Percentiles rank a stretch among this genome's conserved stretches.
These are phyloP conservation scores for Struthidea cinerea DNA, from an alignment of 2,113 vertebrate species.

Conservation along the genomic window DNA sequence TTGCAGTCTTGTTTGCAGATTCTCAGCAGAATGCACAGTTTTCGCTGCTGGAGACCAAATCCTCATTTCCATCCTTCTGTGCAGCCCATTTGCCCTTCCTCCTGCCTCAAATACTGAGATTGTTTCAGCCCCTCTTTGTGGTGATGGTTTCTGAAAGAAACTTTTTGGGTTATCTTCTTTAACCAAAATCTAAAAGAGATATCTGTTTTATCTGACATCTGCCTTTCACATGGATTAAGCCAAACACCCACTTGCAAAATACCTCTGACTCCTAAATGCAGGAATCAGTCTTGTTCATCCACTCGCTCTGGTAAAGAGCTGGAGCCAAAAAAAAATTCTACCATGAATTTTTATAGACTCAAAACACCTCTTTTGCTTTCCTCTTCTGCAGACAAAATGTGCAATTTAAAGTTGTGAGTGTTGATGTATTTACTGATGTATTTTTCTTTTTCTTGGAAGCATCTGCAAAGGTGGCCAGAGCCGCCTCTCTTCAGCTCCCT, in stretches of 20 bases:
- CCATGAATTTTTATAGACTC: background rate
- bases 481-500: background rate
- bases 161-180: background rate
- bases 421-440: background rate
- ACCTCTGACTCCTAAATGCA: background rate
- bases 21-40: background rate
- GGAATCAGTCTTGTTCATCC: background rate
- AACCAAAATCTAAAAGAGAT: background rate
- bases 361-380: background rate
- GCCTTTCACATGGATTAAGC: background rate
- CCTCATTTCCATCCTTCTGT: background rate
- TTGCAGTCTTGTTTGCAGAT: background rate
- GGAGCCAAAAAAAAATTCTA: background rate
- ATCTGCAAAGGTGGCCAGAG: background rate
- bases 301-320: background rate
- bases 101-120: background rate
- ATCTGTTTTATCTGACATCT: background rate
- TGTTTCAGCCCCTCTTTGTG: background rate
- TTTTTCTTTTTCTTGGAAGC: background rate
- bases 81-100: background rate
- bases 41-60: slow-evolving; percentile 10
- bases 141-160: background rate
- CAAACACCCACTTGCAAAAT: background rate
- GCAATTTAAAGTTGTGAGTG: background rate
- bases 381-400: background rate